Evolutionary conservation across 2,797 vertebrate species (phyloP).

Genomic region (Merluccius polli): DNA sequence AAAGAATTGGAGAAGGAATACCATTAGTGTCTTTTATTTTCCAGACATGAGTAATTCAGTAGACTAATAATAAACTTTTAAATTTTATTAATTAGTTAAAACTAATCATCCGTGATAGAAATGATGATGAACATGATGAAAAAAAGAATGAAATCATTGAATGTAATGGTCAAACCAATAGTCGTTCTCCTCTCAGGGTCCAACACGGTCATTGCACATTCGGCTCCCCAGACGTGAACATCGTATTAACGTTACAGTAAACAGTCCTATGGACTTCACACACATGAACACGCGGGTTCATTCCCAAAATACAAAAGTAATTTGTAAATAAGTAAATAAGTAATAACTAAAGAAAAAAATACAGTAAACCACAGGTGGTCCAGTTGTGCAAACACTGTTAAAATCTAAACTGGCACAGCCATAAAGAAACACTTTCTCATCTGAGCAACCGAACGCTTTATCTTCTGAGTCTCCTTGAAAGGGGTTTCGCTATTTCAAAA

Average conservation of each 20-base stretch:
- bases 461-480: slow-evolving; percentile 16
- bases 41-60: slow-evolving; percentile 35
- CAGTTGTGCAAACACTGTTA: slow-evolving; percentile 64
- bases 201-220: background rate
- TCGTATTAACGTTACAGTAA: slow-evolving; percentile 4
- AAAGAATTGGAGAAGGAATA: background rate
- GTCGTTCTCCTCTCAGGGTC: no score
- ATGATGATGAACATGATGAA: no score
- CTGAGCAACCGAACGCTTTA: background rate
- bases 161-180: background rate
- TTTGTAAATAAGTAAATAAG: slow-evolving; percentile 15
- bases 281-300: slow-evolving; percentile 20
- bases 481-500: slow-evolving; percentile 15
- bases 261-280: slow-evolving; percentile 12
- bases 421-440: slow-evolving; percentile 12
- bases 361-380: slow-evolving; percentile 61
- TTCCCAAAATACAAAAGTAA: slow-evolving; percentile 48
- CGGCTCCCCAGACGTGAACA: background rate
- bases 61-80: no score
- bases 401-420: slow-evolving; percentile 40
- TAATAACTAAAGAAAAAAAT: slow-evolving; percentile 50
- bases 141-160: background rate
- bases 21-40: slow-evolving; percentile 38
- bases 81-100: no score
- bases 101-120: slow-evolving; percentile 14